Base-by-base conservation (phyloP, 2,797 vertebrate species). In the Galago senegalensis region DNA sequence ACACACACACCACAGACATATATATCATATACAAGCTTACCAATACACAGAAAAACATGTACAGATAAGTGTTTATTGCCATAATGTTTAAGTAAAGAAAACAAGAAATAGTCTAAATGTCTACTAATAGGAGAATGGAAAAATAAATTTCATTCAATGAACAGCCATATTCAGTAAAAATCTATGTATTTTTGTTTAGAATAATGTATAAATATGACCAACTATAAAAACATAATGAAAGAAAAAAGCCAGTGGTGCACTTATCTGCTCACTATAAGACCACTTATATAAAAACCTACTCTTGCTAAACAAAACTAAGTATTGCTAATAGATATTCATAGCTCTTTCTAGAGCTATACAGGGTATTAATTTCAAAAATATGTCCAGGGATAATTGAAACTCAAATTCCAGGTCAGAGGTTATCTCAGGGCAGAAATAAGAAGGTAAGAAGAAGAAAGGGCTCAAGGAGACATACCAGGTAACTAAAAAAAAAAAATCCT, bases 261-360 rank as follows among this genome's bases (percentile, higher is more conserved):
- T 65, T 90, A 43, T 31, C 7, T 43, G 23, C 87, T 76, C 49
- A 37, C 12, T 76, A 87, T 65, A 77, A 83, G 34, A 56, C 10
- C 58, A 89, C 69, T 93, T 89, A 60, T 49, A 58, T 77, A 56
- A 89, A 91, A 94, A 53, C 23, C 20, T 84, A 85, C 58, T 87
- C 14, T 2, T 63, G 53, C 10, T 69, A 89, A 82, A 72, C 21
- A 69, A 56, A 83, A 56, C 18, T 60, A 83, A 83, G 40, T 70
- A 37, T 77, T 69, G 8, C 25, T 49, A 61, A 49, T 84, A 40
- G 10, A 13, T 63, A 40, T 49, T 70, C 37, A 60, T 11, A 65
- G 56, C 43, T 53, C 61, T 69, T 76, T 49, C 21, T 49, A 12
- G 37, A 93, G n/a, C 46, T 49, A 49, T 76, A 49, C 16, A 75